Conservation (phyloP, 2,113 vertebrate genomes). For the Takifugu flavidus region DNA sequence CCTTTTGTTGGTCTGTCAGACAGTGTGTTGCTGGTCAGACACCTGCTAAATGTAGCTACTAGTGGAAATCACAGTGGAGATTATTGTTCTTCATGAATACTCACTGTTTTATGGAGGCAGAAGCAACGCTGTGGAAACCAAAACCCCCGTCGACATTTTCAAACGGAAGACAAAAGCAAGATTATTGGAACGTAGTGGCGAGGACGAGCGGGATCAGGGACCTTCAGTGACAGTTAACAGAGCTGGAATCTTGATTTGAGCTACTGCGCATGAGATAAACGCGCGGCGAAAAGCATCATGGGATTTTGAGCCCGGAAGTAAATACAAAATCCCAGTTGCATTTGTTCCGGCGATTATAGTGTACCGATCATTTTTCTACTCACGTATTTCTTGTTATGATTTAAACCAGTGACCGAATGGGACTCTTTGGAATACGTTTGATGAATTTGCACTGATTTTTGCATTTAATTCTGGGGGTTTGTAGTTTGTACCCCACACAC, state of each 20-base stretch:
- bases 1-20: slow-evolving; percentile 37
- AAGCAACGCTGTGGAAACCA: not conserved
- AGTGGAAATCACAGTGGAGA: not conserved
- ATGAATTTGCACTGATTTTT: too few species aligned
- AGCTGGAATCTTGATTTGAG: slow-evolving; percentile 18
- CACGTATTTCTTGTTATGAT: not conserved
- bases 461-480: slow-evolving; percentile 49
- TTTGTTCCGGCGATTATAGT: not conserved
- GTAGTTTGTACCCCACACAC: slow-evolving; percentile 29
- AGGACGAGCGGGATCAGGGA: slow-evolving; percentile 6
- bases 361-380: not conserved
- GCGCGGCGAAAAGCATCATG: slow-evolving; percentile 22
- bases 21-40: slow-evolving; percentile 11
- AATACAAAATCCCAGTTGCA: not conserved
- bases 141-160: slow-evolving; percentile 27
- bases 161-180: slow-evolving; percentile 6
- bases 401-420: not conserved
- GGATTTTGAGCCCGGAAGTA: slow-evolving; percentile 42
- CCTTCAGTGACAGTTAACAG: slow-evolving; percentile 33
- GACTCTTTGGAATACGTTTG: not conserved
- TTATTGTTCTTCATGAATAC: slow-evolving; percentile 13
- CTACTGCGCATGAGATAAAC: slow-evolving; percentile 35
- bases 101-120: slow-evolving; percentile 45
- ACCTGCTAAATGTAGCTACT: not conserved
- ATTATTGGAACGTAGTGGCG: slow-evolving; percentile 9